Evolutionary conservation across 2,797 vertebrate genomes (phyloP).

Genomic region (Phataginus tetradactyla): DNA sequence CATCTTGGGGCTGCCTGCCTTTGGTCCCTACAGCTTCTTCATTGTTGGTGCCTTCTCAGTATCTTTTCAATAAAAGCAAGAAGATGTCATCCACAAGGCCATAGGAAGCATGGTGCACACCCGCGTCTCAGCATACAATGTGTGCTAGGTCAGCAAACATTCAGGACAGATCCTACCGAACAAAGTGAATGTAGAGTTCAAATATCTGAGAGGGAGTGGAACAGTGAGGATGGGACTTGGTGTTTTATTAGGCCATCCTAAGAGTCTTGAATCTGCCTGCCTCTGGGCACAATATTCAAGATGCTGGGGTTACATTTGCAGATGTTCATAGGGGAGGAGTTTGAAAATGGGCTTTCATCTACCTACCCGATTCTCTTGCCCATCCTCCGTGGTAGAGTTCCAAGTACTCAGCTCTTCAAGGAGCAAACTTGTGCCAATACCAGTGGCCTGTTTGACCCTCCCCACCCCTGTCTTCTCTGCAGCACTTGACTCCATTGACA

Average conservation of each 20-base stretch:
- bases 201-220: not conserved
- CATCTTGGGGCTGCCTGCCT: no score
- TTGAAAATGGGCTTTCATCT: conserved; percentile 33
- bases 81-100: not conserved
- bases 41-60: not conserved
- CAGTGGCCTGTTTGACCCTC: not conserved
- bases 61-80: not conserved
- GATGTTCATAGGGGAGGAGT: not conserved
- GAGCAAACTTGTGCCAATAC: not conserved
- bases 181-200: not conserved
- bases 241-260: not conserved
- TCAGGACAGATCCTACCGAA: not conserved
- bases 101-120: not conserved
- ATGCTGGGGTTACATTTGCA: not conserved
- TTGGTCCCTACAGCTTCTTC: not conserved
- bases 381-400: not conserved
- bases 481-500: not conserved
- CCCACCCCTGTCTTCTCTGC: not conserved
- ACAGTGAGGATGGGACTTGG: not conserved
- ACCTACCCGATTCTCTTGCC: not conserved
- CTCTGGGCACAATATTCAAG: not conserved
- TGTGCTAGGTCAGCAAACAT: not conserved
- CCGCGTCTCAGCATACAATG: fast-evolving
- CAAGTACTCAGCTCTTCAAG: not conserved
- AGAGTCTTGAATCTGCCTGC: not conserved